phyloP scores from a whole-genome alignment of 1,140 invertebrate genomes.

The Caenorhabditis latens region DNA sequence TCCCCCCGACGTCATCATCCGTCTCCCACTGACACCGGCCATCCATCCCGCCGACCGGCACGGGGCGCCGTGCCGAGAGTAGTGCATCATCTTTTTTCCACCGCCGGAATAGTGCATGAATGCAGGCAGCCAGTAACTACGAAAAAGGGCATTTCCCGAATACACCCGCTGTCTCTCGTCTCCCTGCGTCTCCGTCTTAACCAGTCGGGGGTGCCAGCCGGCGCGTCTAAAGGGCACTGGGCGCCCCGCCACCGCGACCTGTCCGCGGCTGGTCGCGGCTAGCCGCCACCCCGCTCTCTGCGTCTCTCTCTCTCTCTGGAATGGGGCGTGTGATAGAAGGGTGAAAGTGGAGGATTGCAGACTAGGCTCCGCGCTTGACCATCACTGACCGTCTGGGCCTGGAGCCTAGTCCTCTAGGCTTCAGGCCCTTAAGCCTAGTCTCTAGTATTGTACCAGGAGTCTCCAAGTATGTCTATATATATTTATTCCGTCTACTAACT shows the following conservation, averaged over 20 bases:
- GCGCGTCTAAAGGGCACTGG: not conserved
- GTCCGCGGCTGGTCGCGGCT: slow-evolving; percentile 42
- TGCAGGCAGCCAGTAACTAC: slow-evolving; percentile 2
- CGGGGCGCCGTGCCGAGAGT: slow-evolving; percentile 9
- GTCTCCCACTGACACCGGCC: not conserved
- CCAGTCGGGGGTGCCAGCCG: slow-evolving; percentile 18
- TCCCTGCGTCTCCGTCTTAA: not conserved
- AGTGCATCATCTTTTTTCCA: not conserved
- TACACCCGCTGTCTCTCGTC: not conserved
- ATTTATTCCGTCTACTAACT: not conserved
- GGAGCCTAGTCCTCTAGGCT: not conserved
- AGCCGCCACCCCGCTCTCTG: not conserved
- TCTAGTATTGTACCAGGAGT: slow-evolving; percentile 13
- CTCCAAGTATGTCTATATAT: slow-evolving; percentile 3
- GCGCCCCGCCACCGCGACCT: not conserved
- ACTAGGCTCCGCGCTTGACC: not conserved
- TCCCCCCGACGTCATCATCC: not conserved
- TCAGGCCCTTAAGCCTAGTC: not conserved
- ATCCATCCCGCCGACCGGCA: slow-evolving; percentile 8
- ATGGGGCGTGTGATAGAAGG: not conserved
- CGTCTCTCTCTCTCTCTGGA: not conserved
- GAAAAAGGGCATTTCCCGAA: not conserved
- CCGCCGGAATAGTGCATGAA: slow-evolving; percentile 35
- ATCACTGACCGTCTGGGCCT: slow-evolving; percentile 9
- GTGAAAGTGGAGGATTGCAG: not conserved